Percentiles rank a stretch among this genome's conserved stretches.
Evolutionary conservation across 2,888 invertebrate species (phyloP).

Genomic region (Trisateles emortualis): DNA sequence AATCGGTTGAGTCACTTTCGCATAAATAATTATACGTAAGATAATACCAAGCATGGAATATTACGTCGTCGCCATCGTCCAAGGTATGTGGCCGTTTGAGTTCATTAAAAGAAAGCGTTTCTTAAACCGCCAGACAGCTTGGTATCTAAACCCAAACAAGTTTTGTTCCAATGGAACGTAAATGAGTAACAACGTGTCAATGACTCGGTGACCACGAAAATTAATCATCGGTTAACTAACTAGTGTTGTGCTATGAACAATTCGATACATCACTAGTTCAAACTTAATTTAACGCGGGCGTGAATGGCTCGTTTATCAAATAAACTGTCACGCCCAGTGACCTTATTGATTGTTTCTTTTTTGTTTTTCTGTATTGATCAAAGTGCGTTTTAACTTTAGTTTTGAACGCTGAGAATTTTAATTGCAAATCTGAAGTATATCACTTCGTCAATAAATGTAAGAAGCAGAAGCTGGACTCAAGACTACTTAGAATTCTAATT

Average conservation of each 20-base stretch:
- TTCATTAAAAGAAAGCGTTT: neutral
- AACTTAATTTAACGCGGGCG: conserved; percentile 26
- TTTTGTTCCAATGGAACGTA: conserved; percentile 3
- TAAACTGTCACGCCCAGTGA: conserved; percentile 16
- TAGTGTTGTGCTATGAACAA: conserved; percentile 26
- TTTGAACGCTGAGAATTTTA: no score
- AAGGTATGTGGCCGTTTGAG: neutral
- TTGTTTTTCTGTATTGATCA: conserved; percentile 10
- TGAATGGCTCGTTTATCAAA: conserved; percentile 27
- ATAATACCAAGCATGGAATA: no score
- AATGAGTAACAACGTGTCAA: conserved; percentile 22
- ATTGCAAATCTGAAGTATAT: no score
- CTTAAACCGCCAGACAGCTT: neutral
- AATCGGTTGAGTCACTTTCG: neutral
- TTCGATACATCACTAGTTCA: conserved; percentile 33
- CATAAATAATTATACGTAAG: neutral
- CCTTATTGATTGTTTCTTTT: conserved; percentile 15
- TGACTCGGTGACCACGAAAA: conserved; percentile 20
- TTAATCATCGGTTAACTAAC: conserved; percentile 27
- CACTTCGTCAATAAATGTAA: no score
- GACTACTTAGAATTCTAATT: no score
- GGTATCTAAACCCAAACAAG: conserved; percentile 2
- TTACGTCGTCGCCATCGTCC: neutral
- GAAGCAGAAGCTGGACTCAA: no score
- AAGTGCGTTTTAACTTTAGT: no score